Base-by-base conservation (phyloP, 2,113 vertebrate species). In the Entomyzon cyanotis region DNA sequence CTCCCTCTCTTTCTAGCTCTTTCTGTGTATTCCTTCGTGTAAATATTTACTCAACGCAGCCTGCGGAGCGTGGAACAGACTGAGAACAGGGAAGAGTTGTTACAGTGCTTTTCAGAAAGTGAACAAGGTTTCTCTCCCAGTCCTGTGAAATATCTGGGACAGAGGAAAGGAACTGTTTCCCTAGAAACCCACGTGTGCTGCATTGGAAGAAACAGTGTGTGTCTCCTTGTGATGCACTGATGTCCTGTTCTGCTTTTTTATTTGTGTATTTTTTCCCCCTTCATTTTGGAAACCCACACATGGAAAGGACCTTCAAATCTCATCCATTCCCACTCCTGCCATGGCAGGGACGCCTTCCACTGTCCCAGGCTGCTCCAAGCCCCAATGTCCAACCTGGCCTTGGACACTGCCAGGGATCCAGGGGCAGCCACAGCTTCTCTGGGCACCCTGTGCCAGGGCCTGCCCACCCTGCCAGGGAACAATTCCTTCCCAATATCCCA, bases 11-110 rank as follows among this genome's bases (percentile, higher is more conserved):
- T 86, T 60, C 93, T 94, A 87, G 81, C 81, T 84, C 30, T 67
- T 65, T 71, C 84, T 91, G 58, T 91, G 35, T 96, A 73, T 94
- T 71, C n/a, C 49, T 93, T 93, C 12, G 7, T 83, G 81, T 95
- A 96, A 96, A 94, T 96, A 95, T 95, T 96, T 96, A 65, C 76
- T 39, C 47, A 94, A 14, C 0, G 3, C 73, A 93, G 92, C 56
- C 52, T 78, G 91, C 0, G 0, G 65, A 84, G 56, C 0, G 0
- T 59, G 60, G 89, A 91, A 39, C 52, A 74, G 63, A 35, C 52
- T 41, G 30, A 44, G 64, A 75, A n/a, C 5, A 5, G 30, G 60
- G 35, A 39, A 89, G 73, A 65, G 24, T 30, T 47, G 35, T 23
- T 50, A 69, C 4, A 1, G 18, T 15, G 44, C 52, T 67, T 67